phyloP scores from a whole-genome alignment of 2,888 invertebrate species.

The Andrena bicolor region DNA sequence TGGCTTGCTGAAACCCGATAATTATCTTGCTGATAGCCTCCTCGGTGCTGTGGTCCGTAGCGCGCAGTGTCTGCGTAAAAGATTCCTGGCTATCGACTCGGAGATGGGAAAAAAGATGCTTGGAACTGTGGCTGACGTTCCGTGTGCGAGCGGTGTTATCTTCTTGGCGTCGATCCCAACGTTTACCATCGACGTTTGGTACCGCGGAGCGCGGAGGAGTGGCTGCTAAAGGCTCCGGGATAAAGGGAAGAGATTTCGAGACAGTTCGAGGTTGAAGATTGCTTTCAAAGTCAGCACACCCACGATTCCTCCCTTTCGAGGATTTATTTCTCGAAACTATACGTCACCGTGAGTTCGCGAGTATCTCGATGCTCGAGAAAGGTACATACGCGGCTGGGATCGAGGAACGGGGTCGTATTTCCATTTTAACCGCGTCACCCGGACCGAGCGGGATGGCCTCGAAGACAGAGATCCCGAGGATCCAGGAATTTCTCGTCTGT shows the following conservation, averaged over 20 bases:
- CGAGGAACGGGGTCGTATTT: constrained; percentile 21
- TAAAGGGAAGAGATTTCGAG: background rate
- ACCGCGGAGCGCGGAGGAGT: background rate
- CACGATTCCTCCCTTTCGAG: background rate
- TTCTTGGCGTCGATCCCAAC: background rate
- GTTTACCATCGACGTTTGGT: background rate
- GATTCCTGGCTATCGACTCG: background rate
- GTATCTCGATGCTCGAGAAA: background rate
- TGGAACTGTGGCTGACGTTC: background rate
- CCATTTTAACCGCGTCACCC: constrained; percentile 31
- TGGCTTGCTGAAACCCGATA: constrained; percentile 18
- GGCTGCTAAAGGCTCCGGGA: background rate
- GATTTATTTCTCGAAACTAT: background rate
- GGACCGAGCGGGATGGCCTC: background rate
- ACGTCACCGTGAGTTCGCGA: background rate
- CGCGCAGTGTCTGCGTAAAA: background rate
- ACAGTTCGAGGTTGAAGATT: background rate
- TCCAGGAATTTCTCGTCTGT: constrained; percentile 10
- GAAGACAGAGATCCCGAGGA: constrained; percentile 2
- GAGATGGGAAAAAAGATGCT: background rate
- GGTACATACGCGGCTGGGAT: background rate
- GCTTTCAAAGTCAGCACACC: background rate
- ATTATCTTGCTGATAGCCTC: constrained; percentile 23
- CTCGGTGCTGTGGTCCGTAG: background rate
- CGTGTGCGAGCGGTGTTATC: background rate